Base-by-base conservation (phyloP, 2,113 vertebrate genomes). In the Cebidichthys violaceus region DNA sequence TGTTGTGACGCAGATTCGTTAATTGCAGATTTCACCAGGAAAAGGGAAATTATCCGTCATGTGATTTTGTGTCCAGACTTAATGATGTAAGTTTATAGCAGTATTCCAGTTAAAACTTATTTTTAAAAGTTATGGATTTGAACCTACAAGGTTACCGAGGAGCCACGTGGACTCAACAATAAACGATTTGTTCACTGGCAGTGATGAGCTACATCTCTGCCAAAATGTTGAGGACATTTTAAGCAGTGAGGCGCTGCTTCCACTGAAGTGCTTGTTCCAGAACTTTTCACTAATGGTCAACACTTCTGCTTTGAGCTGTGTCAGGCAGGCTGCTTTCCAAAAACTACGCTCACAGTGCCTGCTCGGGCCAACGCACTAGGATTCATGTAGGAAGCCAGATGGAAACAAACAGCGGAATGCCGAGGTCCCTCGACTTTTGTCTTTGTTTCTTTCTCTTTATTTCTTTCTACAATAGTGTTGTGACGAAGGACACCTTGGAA, bases 231-330 rank as follows among this genome's bases (percentile, higher is more conserved):
- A 83, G 77, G 74, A 81, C 68, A 50, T 86, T 85, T 81, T 74
- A 85, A 86, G 81, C 86, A 86, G 71, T 59, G 77, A 69, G 83
- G 79, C 70, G n/a, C 55, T 37, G 52, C 62, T 61, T 59, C 80
- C 75, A 62, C 68, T 62, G 69, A 77, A 84, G 67, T 72, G 78
- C 89, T 83, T 75, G 77, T 81, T 80, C 84, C 84, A 77, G 79
- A 90, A 91, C 85, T 77, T 89, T 91, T 87, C 88, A 74, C 75
- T 86, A 82, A 79, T 86, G 79, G 80, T 90, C 85, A 83, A 82
- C 83, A 82, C 67, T 86, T 85, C 52, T 77, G 72, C 70, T 82
- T 82, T 85, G 84, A 81, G 83, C 86, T 79, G 86, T 71, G 83
- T 92, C 90, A 89, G 88, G 70, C 67, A 0, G 37, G 54, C 61